Evolutionary conservation across 2,888 invertebrate species (phyloP), one percentile per base, ranked within the genome.

Genomic region (Ornithoptera alexandrae): DNA sequence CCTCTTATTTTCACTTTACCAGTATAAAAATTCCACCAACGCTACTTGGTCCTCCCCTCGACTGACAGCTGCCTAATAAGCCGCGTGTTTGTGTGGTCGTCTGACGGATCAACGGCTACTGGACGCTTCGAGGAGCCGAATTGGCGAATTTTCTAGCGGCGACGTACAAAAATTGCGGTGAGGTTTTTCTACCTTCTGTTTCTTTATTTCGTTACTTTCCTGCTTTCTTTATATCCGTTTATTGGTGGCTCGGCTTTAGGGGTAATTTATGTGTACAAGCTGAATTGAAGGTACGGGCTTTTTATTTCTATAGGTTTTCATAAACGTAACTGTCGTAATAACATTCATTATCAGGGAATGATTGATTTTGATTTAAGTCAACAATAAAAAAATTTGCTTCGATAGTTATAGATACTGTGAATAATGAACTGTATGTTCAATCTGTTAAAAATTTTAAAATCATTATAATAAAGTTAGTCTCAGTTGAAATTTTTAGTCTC

Each of bases 1-100:
- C 69, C 77, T 81, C 80, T 85, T 86, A 87, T 88, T 88, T 88
- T 87, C 87, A 88, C 87, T 88, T 88, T 83, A 77, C 80, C 78
- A 77, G 76, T 80, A 79, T 78, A 80, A 81, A 81, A 79, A 77
- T 72, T 67, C 72, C 69, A 69, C 88, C 86, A 84, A 72, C 74
- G 69, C 74, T 67, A 63, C 65, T 42, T 74, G 86, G 77, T 72
- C 83, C 75, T 66, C 77, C 77, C 30, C 64, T 72, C 70, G 71
- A 72, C 72, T 73, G 68, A 72, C 72, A 74, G 74, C 62, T 65
- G 68, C 69, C 73, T 53, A 71, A 75, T 75, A 78, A 78, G 81
- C 73, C 67, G 65, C 68, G 70, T 67, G 68, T 39, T 59, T 46
- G 39, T 65, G 72, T 71, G 39, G 60, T 67, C 63, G 70, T 67